Evolutionary conservation across 2,888 invertebrate genomes (phyloP).

Genomic region (Hydroisotoma schaefferi): DNA sequence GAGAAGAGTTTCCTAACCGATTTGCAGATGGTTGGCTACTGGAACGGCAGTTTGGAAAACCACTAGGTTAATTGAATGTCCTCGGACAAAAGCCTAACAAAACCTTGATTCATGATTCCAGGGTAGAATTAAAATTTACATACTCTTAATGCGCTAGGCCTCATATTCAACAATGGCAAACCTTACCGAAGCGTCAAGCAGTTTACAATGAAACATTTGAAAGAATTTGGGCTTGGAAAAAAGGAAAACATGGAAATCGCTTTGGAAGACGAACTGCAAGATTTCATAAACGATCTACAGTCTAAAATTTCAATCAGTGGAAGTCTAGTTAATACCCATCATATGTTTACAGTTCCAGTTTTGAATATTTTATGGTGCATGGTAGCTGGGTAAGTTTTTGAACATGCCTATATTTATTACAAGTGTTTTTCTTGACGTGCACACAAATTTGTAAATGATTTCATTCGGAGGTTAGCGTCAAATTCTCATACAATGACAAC

Average conservation of each 20-base stretch:
- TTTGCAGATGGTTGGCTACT: conserved; percentile 45
- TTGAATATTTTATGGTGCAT: conserved; percentile 44
- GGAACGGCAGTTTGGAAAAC: conserved; percentile 43
- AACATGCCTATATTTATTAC: not conserved
- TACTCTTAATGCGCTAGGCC: conserved; percentile 19
- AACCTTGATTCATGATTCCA: not conserved
- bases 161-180: conserved; percentile 44
- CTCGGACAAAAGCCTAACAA: no score
- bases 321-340: conserved; percentile 28
- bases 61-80: conserved; percentile 32
- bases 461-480: conserved; percentile 5
- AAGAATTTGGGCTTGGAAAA: conserved; percentile 42
- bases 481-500: conserved; percentile 41
- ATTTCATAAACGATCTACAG: conserved; percentile 34
- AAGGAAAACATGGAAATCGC: conserved; percentile 40
- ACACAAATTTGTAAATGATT: not conserved
- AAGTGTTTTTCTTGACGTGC: not conserved
- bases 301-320: conserved; percentile 12
- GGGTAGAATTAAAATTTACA: no score
- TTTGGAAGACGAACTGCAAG: conserved; percentile 41
- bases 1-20: conserved; percentile 43
- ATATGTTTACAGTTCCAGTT: conserved; percentile 44
- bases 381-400: conserved; percentile 30
- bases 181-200: conserved; percentile 35
- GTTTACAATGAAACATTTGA: conserved; percentile 38